Evolutionary conservation across 2,113 vertebrate species (phyloP).

Genomic region (Sylvietta virens): DNA sequence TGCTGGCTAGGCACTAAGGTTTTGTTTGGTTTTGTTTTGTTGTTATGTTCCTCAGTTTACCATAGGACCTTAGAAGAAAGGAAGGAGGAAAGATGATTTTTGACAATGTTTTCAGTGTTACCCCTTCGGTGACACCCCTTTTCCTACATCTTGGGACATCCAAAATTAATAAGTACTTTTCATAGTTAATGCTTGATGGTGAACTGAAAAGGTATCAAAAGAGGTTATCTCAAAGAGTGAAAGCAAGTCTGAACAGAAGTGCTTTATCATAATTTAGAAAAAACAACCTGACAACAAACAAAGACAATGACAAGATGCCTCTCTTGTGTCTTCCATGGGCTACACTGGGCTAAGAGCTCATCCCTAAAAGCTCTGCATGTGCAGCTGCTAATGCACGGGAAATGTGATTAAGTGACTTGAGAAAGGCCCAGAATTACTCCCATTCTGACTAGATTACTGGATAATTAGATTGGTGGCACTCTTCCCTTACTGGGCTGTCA

Average conservation of each 20-base stretch:
- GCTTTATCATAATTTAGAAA: not conserved
- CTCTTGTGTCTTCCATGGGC: not conserved
- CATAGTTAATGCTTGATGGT: not conserved
- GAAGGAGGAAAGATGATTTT: not conserved
- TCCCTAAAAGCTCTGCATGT: slow-evolving; percentile 72
- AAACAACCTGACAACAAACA: not conserved
- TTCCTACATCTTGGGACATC: not conserved
- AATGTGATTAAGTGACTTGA: slow-evolving; percentile 87
- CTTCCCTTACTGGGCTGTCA: slow-evolving; percentile 78
- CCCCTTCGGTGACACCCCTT: not conserved
- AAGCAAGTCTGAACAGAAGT: not conserved
- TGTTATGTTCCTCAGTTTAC: not conserved
- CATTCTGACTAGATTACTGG: slow-evolving; percentile 87
- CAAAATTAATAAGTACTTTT: not conserved
- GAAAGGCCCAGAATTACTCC: slow-evolving; percentile 88
- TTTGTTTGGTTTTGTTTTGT: not conserved
- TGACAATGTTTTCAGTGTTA: not conserved
- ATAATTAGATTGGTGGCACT: slow-evolving; percentile 92
- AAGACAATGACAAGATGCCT: not conserved
- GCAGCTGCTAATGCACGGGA: slow-evolving; percentile 82
- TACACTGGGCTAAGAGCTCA: slow-evolving; percentile 48
- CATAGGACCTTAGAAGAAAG: not conserved
- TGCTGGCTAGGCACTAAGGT: not conserved
- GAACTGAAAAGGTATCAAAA: not conserved
- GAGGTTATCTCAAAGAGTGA: not conserved